phyloP scores from a whole-genome alignment of 2,113 vertebrate genomes.

The Nansenia antarctica region DNA sequence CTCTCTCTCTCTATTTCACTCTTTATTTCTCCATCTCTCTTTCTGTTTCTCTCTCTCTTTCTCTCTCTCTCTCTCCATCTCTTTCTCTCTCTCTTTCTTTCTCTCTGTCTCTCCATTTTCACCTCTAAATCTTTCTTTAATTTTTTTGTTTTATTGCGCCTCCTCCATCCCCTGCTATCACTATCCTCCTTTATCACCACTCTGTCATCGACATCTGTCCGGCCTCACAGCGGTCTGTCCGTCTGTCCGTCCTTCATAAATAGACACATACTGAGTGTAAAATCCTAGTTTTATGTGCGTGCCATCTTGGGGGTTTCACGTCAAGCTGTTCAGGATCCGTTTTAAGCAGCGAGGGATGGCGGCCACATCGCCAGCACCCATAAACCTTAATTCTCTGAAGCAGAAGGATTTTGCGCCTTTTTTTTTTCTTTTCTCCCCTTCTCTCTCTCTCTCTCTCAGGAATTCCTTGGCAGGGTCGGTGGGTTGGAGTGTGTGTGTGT shows the following conservation, averaged over 20 bases:
- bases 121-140: too few species aligned
- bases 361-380: constrained; percentile 30
- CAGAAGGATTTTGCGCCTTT: constrained; percentile 23
- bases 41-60: too few species aligned
- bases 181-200: constrained; percentile 5
- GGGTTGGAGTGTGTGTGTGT: neutral
- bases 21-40: too few species aligned
- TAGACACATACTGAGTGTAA: constrained; percentile 2
- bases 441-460: neutral
- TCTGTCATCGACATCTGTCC: constrained; percentile 49
- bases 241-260: constrained; percentile 20
- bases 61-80: too few species aligned
- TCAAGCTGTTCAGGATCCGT: constrained; percentile 51
- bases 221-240: constrained; percentile 43
- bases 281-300: constrained; percentile 53
- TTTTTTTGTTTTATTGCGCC: constrained; percentile 36
- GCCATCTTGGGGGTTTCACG: constrained; percentile 46
- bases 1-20: too few species aligned
- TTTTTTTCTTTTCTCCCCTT: too few species aligned
- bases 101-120: too few species aligned
- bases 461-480: constrained; percentile 13
- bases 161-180: constrained; percentile 44
- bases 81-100: too few species aligned
- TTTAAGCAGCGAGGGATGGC: constrained; percentile 37
- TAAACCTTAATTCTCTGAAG: constrained; percentile 59